Percentiles rank a stretch among this genome's conserved stretches.
Evolutionary conservation across 2,113 vertebrate genomes (phyloP).

Genomic region (Mirza zaza): DNA sequence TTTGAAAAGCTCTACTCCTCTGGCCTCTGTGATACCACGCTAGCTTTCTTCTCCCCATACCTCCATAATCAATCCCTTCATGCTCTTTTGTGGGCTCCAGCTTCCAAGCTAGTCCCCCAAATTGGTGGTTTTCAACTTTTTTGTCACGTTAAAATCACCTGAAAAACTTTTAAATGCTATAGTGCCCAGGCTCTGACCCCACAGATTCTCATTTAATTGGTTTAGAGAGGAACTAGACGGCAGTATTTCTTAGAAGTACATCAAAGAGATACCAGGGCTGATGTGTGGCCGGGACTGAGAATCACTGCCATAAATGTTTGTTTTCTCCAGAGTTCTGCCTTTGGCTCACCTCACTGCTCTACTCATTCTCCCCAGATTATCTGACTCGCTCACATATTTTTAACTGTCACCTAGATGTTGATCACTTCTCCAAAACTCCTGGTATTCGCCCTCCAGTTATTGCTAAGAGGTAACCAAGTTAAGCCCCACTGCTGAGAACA

Average conservation of each 20-base stretch:
- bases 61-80: background rate
- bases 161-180: background rate
- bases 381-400: background rate
- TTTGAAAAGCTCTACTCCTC: background rate
- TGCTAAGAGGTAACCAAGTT: background rate
- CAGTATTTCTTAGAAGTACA: background rate
- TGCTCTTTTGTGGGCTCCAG: background rate
- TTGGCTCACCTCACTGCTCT: background rate
- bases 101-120: background rate
- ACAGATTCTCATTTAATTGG: background rate
- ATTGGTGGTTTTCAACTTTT: background rate
- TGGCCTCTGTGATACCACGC: background rate
- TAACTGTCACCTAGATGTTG: background rate
- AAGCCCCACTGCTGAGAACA: background rate
- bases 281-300: background rate
- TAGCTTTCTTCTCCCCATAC: background rate
- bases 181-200: background rate
- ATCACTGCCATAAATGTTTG: background rate
- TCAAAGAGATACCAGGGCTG: background rate
- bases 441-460: background rate
- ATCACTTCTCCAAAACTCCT: slow-evolving; percentile 6
- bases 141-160: background rate
- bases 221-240: background rate
- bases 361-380: background rate
- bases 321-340: background rate